These are phyloP conservation scores for Xanthostigma xanthostigma DNA, from an alignment of 2,888 invertebrate genomes.

Conservation along the genomic window DNA sequence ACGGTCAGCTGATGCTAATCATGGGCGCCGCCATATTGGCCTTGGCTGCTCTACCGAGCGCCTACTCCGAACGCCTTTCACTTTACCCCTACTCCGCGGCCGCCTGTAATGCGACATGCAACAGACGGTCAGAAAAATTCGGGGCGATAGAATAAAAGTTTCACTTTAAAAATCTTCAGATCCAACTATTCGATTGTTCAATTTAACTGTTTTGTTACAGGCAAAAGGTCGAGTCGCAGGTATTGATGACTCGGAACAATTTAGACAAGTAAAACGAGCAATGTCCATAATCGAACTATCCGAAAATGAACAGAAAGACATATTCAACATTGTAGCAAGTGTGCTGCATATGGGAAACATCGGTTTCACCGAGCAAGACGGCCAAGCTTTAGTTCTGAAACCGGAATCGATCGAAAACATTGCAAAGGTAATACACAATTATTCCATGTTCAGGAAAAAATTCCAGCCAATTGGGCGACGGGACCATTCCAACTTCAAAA, in stretches of 20 bases:
- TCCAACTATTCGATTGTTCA: neutral
- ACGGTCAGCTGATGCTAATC: no score
- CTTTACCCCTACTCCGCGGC: no score
- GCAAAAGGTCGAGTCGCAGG: slow-evolving; percentile 28
- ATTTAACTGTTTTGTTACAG: slow-evolving; percentile 20
- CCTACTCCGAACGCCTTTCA: no score
- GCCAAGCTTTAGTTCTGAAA: slow-evolving; percentile 49
- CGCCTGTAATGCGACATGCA: no score
- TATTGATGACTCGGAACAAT: slow-evolving; percentile 52
- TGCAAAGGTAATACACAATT: slow-evolving; percentile 40
- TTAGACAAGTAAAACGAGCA: slow-evolving; percentile 52
- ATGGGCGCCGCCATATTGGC: no score
- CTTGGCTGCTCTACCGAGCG: no score
- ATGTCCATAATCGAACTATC: slow-evolving; percentile 65
- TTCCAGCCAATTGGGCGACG: no score
- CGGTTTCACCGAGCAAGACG: slow-evolving; percentile 61
- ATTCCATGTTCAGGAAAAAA: no score
- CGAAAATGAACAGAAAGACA: slow-evolving; percentile 52
- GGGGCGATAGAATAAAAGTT: no score
- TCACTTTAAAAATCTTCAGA: neutral
- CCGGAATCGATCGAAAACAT: slow-evolving; percentile 48
- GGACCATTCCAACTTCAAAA: no score
- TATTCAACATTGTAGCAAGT: slow-evolving; percentile 70
- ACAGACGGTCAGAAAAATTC: no score
- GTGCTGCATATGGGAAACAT: slow-evolving; percentile 77